Base-by-base conservation (phyloP, 2,888 invertebrate genomes). In the Petrophora chlorosata region DNA sequence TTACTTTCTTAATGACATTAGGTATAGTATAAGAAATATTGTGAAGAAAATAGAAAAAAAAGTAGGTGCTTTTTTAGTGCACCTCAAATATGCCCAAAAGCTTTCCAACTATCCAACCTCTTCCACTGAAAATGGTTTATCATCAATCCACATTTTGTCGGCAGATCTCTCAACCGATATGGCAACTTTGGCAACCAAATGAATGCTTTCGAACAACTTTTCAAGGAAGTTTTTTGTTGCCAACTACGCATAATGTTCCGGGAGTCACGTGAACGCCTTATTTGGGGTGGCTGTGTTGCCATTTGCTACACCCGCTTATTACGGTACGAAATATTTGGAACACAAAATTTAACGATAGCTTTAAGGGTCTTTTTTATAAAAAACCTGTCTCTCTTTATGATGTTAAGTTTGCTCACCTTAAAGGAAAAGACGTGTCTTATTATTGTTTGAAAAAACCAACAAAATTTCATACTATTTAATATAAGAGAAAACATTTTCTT, bases 81-180 rank as follows among this genome's bases (percentile, higher is more conserved):
- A n/a, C n/a, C n/a, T 8, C n/a, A 3, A n/a, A 3, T 23, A 23
- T 8, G 2, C 23, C 3, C 3, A 23, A 23, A 44, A 44, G 29
- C 36, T 36, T 41, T 12, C 23, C 22, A 8, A 5, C 28, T n/a
- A n/a, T n/a, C n/a, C n/a, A n/a, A n/a, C 25, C 15, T 48, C 48
- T 49, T 57, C 49, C 34, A 23, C 25, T 45, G 49, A 56, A 62
- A 59, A 52, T 49, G 54, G 58, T 55, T 52, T 55, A 59, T 60
- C 62, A 66, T 68, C 65, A 66, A 61, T 64, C 50, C 59, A 56
- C 59, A 56, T 60, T 61, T 58, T 51, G 53, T 44, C 52, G 50
- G 53, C 54, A 59, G 63, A 67, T 64, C 58, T 51, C 48, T 53
- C 28, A 43, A 39, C 53, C 63, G 70, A 73, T 70, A 70, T 36